Conservation (phyloP, 2,888 invertebrate genomes). For the Mesopsocus fuscifrons region DNA sequence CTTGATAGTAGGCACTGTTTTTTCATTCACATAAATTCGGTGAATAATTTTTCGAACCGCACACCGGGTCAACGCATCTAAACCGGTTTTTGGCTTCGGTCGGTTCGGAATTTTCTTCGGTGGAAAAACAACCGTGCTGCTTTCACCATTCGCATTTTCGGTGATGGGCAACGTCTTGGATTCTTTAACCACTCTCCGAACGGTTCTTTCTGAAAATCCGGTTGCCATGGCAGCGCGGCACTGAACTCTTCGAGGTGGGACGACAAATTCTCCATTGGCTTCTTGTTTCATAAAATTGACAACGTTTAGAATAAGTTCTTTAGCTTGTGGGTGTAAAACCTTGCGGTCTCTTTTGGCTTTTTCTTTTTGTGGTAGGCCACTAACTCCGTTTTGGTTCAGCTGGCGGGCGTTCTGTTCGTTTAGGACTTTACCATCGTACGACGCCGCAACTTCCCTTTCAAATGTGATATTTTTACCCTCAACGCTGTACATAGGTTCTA, state of each 20-base stretch:
- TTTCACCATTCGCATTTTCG: slow-evolving; percentile 4
- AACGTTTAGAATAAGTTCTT: slow-evolving; percentile 7
- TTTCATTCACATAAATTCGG: slow-evolving; percentile 8
- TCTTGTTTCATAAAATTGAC: slow-evolving; percentile 8
- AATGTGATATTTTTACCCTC: no score
- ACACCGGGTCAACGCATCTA: slow-evolving; percentile 1
- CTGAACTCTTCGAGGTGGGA: neutral
- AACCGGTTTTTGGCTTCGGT: slow-evolving; percentile 7
- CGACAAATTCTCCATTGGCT: slow-evolving; percentile 1
- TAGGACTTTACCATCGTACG: no score
- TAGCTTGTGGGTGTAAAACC: slow-evolving; percentile 8
- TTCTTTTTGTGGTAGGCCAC: neutral
- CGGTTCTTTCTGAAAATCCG: slow-evolving; percentile 5
- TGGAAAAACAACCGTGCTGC: slow-evolving; percentile 2
- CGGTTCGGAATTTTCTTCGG: slow-evolving; percentile 6
- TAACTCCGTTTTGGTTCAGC: neutral
- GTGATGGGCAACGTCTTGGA: slow-evolving; percentile 3
- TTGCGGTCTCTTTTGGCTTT: slow-evolving; percentile 1
- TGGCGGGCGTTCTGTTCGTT: no score
- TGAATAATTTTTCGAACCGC: slow-evolving; percentile 7
- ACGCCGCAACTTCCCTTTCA: no score
- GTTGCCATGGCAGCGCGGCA: slow-evolving; percentile 3
- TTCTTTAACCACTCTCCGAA: slow-evolving; percentile 5
- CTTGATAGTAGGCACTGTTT: slow-evolving; percentile 6
- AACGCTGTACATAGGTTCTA: no score